Conservation (phyloP, 1,140 invertebrate species). For the Calephelis virginiensis region DNA sequence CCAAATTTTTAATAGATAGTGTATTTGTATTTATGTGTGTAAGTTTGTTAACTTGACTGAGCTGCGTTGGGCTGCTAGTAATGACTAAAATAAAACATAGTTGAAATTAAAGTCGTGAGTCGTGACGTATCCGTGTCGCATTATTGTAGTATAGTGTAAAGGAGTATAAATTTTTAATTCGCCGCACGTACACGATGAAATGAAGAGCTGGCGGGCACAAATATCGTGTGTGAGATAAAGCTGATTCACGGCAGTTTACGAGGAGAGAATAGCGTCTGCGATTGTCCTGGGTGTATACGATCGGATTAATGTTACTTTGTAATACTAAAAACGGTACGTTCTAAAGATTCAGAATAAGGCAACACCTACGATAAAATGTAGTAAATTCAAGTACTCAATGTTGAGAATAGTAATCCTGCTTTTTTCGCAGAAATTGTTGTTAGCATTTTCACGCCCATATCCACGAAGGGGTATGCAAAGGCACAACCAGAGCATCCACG, state of each 20-base stretch:
- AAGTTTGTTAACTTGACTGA: too few species aligned
- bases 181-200: slow-evolving; percentile 38
- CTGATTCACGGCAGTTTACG: slow-evolving; percentile 30
- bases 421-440: too few species aligned
- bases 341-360: too few species aligned
- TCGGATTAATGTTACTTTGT: slow-evolving; percentile 15
- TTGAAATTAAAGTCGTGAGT: neutral
- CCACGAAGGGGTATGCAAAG: too few species aligned
- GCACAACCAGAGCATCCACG: too few species aligned
- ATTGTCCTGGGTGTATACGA: slow-evolving; percentile 17
- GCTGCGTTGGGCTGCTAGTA: too few species aligned
- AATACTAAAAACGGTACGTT: neutral
- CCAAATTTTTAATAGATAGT: too few species aligned
- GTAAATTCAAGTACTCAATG: too few species aligned
- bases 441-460: too few species aligned
- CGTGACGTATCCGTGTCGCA: neutral
- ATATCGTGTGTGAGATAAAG: slow-evolving; percentile 39
- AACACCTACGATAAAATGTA: too few species aligned
- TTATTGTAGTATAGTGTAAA: slow-evolving; percentile 16
- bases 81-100: neutral
- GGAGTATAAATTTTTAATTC: slow-evolving; percentile 32
- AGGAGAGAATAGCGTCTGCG: slow-evolving; percentile 22
- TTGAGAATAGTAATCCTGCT: too few species aligned
- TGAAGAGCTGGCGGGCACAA: slow-evolving; percentile 35
- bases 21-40: too few species aligned